These are phyloP conservation scores for Cathartes aura DNA, from an alignment of 2,113 vertebrate species.

Conservation along the genomic window DNA sequence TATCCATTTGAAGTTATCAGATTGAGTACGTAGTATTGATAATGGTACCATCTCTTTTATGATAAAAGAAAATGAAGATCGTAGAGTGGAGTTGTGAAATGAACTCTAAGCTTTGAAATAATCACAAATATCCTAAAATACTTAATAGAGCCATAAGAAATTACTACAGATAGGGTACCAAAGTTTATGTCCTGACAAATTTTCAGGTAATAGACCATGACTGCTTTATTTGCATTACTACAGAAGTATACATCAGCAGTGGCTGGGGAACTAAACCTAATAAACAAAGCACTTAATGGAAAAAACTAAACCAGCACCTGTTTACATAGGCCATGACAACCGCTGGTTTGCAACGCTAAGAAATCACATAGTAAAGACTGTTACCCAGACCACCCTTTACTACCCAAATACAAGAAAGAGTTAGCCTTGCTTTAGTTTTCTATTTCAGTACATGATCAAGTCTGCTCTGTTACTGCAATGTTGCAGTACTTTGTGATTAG, in stretches of 20 bases:
- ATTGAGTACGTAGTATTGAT: fast-evolving
- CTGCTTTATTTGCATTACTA: not conserved
- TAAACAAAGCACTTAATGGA: not conserved
- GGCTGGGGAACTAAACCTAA: not conserved
- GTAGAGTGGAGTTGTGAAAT: not conserved
- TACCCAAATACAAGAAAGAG: not conserved
- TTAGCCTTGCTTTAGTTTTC: not conserved
- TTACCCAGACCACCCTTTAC: not conserved
- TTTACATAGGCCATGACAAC: not conserved
- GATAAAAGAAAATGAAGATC: not conserved
- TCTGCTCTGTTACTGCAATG: not conserved
- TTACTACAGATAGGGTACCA: not conserved
- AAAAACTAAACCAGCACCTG: not conserved
- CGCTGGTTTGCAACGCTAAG: not conserved
- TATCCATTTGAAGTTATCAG: not conserved
- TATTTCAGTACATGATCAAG: not conserved
- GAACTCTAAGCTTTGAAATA: not conserved
- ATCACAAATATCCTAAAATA: not conserved
- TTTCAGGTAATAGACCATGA: not conserved
- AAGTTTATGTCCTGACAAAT: not conserved
- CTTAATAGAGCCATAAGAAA: not conserved
- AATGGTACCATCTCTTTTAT: not conserved
- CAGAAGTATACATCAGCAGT: not conserved
- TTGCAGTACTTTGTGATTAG: not conserved
- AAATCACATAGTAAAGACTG: not conserved